phyloP scores from a whole-genome alignment of 2,113 vertebrate species.

The Tinamus guttatus region DNA sequence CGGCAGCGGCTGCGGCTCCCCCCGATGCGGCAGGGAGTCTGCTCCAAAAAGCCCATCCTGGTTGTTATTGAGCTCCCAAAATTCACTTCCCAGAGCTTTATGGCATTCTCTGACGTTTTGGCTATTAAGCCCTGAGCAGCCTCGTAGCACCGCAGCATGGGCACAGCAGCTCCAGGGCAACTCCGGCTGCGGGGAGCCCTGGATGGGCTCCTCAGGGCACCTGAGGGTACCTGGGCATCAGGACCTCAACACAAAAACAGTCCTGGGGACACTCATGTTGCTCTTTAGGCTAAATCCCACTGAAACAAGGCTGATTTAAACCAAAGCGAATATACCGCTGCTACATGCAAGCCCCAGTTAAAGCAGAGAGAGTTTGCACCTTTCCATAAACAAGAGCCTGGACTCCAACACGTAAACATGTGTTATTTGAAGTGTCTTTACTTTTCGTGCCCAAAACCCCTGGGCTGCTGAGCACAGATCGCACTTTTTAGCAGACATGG shows the following conservation, averaged over 20 bases:
- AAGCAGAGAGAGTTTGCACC: accelerated
- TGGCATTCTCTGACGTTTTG: background rate
- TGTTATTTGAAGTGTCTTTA: background rate
- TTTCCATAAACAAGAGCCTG: accelerated
- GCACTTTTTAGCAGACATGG: accelerated
- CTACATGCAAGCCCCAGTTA: background rate
- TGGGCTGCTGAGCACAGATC: accelerated
- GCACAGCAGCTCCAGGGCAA: too few species aligned
- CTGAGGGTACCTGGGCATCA: background rate
- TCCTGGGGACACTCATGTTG: accelerated
- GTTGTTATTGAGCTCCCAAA: background rate
- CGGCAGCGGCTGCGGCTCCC: too few species aligned
- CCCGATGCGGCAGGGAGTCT: too few species aligned
- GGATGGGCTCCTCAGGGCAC: background rate
- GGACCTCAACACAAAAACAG: too few species aligned
- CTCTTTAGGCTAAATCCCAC: background rate
- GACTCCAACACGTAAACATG: background rate
- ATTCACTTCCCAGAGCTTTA: background rate
- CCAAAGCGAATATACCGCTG: background rate
- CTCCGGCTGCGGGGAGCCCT: too few species aligned
- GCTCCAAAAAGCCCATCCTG: accelerated
- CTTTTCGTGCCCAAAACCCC: background rate
- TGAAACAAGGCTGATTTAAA: background rate
- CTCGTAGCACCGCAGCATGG: accelerated
- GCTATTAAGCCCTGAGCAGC: background rate